Evolutionary conservation across 2,113 vertebrate species (phyloP), one percentile per base, ranked within the genome.

Genomic region (Daboia siamensis): DNA sequence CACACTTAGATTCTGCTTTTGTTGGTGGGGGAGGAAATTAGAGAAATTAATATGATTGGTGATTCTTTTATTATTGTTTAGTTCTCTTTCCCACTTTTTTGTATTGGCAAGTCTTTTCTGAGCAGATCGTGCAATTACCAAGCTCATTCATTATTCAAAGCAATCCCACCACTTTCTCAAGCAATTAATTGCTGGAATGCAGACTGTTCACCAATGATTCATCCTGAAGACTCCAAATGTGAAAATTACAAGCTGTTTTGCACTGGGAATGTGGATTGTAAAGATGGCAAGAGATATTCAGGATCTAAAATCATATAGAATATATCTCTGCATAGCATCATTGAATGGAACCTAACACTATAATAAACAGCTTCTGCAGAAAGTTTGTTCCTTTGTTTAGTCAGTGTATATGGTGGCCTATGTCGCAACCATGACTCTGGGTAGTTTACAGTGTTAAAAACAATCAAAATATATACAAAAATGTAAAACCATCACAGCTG

Each of bases 111-210:
- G 74, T 64, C 54, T 74, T 92, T 80, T 92, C n/a, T 44, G 88
- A 92, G 61, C 92, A 92, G 92, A 90, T 86, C 88, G 46, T 90
- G 61, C 92, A 92, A 90, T 92, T 92, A 90, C 46, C 39, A 23
- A 52, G 56, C 92, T 92, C 88, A 92, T 92, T 90, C 92, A 90
- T 92, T 92, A 92, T 92, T 92, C 92, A 92, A 61, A 92, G 57
- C 15, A 80, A 89, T 64, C 69, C 88, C 74, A 86, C 88, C 21
- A 86, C 88, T 86, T 92, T 90, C 69, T 86, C 39, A 56, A 92
- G 88, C 92, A 61, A 64, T 92, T 90, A 90, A 92, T 92, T 92
- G 92, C 80, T 86, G 92, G 55, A 56, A 61, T 86, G 88, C 88
- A 92, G 88, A 61, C 59, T 90, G 88, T 92, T 92, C 92, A 90